Evolutionary conservation across 2,888 invertebrate species (phyloP).

Genomic region (Villa cingulata): DNA sequence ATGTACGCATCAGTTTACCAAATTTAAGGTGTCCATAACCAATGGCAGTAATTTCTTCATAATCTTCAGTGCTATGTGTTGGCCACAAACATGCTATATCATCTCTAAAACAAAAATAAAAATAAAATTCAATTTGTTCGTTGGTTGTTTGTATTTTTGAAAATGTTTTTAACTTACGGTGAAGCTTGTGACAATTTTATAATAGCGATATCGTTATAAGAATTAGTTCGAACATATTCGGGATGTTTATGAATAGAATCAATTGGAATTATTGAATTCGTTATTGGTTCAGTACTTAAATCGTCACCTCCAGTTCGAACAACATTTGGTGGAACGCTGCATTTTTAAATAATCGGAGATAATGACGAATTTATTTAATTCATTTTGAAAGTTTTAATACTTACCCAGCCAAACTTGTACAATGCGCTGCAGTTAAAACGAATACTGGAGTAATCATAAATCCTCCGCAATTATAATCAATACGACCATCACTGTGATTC

Average conservation of each 20-base stretch:
- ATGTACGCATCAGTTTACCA: conserved; percentile 4
- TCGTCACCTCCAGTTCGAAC: conserved; percentile 2
- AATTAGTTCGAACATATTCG: neutral
- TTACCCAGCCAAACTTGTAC: conserved; percentile 16
- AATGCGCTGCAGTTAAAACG: conserved; percentile 30
- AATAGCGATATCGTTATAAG: conserved; percentile 10
- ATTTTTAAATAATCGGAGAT: neutral
- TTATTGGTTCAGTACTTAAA: neutral
- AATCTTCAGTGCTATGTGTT: neutral
- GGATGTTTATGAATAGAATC: conserved; percentile 3
- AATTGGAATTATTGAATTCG: neutral
- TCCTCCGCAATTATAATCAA: conserved; percentile 30
- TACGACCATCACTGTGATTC: neutral
- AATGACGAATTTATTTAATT: too few species aligned
- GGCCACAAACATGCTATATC: conserved; percentile 6
- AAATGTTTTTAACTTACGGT: conserved; percentile 1
- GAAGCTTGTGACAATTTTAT: neutral
- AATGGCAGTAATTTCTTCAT: conserved; percentile 2
- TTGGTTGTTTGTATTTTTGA: too few species aligned
- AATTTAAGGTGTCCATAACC: conserved; percentile 8
- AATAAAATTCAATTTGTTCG: too few species aligned
- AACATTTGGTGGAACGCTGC: neutral
- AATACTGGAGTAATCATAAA: conserved; percentile 27
- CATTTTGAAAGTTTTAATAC: too few species aligned
- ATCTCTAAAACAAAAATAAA: neutral